Evolutionary conservation across 2,888 invertebrate genomes (phyloP), one percentile per base, ranked within the genome.

Genomic region (Gonocerus acuteangulatus): DNA sequence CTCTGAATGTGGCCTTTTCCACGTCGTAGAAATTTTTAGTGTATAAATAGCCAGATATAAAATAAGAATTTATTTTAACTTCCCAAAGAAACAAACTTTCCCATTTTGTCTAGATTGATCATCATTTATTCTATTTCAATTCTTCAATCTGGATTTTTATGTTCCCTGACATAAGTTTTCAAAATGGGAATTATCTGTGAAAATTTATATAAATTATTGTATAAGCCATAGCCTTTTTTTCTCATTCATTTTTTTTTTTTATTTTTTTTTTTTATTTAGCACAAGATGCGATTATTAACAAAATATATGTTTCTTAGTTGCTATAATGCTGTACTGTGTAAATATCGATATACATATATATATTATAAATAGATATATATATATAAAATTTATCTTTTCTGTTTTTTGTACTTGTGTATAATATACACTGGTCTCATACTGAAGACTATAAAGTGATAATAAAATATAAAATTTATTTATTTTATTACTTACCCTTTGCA

Each of bases 391-490:
- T 61, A 32, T 61, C 36, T 34, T 61, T 39, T 61, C 34, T 57
- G 39, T 27, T 54, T 57, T 57, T 61, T 61, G 56, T 61, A 57
- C 36, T 42, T 61, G 61, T 61, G 61, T 61, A 61, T 61, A 51
- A 57, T 49, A 57, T 61, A 61, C 61, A 61, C 61, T 48, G 61
- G 48, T 61, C 61, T 61, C 56, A 58, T 61, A 23, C 36, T 59
- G 36, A 59, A 59, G 59, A 59, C 45, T 59, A 59, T 44, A 39
- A 48, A 59, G 39, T 59, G 59, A 59, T 42, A 47, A 47, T 18
- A 57, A n/a, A 57, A 47, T 47, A 47, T 47, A 47, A 57, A 45
- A 27, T 45, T 44, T 57, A 57, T 57, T 57, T 45, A 27, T 32
- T 57, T 11, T 18, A 34, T 32, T 1, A 13, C 2, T 22, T 48